Base-by-base conservation (phyloP, 2,113 vertebrate genomes). In the Ictidomys tridecemlineatus region DNA sequence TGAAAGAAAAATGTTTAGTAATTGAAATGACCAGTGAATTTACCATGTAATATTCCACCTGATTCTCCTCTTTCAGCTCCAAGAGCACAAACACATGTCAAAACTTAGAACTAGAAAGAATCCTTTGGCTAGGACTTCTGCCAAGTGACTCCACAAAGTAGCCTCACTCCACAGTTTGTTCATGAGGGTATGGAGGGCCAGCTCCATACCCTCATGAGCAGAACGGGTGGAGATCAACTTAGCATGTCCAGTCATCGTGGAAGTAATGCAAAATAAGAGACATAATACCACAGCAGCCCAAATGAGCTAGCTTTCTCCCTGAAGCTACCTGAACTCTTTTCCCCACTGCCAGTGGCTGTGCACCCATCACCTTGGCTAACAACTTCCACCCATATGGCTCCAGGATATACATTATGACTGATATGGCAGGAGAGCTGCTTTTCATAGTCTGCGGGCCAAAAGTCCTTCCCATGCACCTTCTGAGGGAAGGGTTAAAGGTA, bases 61-160 rank as follows among this genome's bases (percentile, higher is more conserved):
- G 32, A 77, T 72, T 87, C 53, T 82, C 9, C 67, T 84, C 91
- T 84, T 69, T 48, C 17, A 84, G 72, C 45, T 96, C 79, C 78
- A 51, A 95, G 76, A 77, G 51, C 89, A 76, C 73, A 72, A 28
- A 70, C 91, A 91, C 18, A 92, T 65, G 78, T 20, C 42, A 63
- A 1, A 22, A 18, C 72, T 39, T 63, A 89, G 65, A 85, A 74
- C 48, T 42, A 91, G 74, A 67, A 39, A 94, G 78, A 85, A 58
- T 65, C 22, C 9, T 70, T 73, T 32, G 56, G 30, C 28, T 70
- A n/a, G 17, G 1, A 14, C 39, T 84, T 24, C 48, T 77, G 70
- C 56, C 91, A 93, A 90, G 45, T 61, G 63, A 76, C 39, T 90
- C 42, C 42, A 10, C 42, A 83, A 87, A 87, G 53, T 32, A 93